These are phyloP conservation scores for Formica selysi DNA, from an alignment of 1,140 invertebrate genomes.

Conservation along the genomic window DNA sequence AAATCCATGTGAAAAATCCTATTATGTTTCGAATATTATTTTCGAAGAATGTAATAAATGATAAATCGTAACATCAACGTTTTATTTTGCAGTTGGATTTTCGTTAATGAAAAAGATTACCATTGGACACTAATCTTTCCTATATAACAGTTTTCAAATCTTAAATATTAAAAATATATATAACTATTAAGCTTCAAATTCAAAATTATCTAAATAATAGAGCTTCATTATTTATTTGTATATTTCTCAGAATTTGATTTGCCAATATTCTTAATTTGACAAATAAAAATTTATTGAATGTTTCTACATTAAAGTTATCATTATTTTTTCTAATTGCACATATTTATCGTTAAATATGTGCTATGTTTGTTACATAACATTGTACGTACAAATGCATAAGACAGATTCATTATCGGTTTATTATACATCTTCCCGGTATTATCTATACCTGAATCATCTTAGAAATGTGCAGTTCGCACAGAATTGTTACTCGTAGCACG, in stretches of 20 bases:
- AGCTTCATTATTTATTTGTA: not conserved
- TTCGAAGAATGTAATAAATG: not conserved
- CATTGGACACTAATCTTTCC: not conserved
- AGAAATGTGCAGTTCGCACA: constrained; percentile 4
- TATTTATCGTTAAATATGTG: constrained; percentile 13
- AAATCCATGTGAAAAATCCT: not conserved
- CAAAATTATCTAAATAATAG: constrained; percentile 7
- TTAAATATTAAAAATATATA: constrained; percentile 9
- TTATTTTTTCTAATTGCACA: not conserved
- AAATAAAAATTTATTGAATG: not conserved
- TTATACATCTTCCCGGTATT: not conserved
- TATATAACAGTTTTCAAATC: not conserved
- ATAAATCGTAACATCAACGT: not conserved
- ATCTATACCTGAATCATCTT: constrained; percentile 19
- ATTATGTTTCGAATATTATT: not conserved
- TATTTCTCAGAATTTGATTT: not conserved
- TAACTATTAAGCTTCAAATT: not conserved
- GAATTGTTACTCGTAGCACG: constrained; percentile 28
- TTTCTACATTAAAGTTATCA: not conserved
- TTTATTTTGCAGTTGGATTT: not conserved
- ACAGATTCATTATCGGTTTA: not conserved
- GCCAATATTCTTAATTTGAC: not conserved
- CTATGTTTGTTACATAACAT: not conserved
- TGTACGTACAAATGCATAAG: not conserved
- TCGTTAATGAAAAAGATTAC: not conserved